Evolutionary conservation across 2,888 invertebrate genomes (phyloP).

Genomic region (Leucophenga maculata): DNA sequence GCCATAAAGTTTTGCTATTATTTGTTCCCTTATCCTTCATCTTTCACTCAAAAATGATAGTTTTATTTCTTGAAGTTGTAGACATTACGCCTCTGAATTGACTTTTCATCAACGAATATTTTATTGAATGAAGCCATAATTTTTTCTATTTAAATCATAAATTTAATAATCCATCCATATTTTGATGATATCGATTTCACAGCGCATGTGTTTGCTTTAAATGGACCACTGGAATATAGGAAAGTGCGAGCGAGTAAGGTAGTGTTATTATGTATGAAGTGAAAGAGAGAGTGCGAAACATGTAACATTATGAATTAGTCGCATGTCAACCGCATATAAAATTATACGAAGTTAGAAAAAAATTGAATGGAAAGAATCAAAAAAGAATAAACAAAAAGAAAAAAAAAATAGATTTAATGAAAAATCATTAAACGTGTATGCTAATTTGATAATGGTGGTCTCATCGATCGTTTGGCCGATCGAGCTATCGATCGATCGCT

Average conservation of each 20-base stretch:
- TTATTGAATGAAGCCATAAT: constrained; percentile 9
- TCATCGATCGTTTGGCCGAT: constrained; percentile 48
- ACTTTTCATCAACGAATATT: background rate
- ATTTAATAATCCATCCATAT: background rate
- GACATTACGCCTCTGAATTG: background rate
- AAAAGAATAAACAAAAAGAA: constrained; percentile 9
- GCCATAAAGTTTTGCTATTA: no score
- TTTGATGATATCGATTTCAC: constrained; percentile 27
- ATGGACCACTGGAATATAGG: background rate
- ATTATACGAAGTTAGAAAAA: constrained; percentile 22
- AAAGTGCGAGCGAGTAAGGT: constrained; percentile 5
- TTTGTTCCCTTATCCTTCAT: no score
- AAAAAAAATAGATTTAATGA: constrained; percentile 18
- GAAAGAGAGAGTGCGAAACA: constrained; percentile 36
- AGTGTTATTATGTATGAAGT: constrained; percentile 37
- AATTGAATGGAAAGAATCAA: constrained; percentile 34
- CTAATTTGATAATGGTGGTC: constrained; percentile 61
- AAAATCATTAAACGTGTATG: constrained; percentile 60
- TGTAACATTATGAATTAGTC: constrained; percentile 41
- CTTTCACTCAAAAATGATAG: no score
- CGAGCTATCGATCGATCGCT: constrained; percentile 25
- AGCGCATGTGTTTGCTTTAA: constrained; percentile 1
- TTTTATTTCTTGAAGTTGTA: no score
- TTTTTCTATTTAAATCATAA: background rate
- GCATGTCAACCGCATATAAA: constrained; percentile 30